Evolutionary conservation across 2,888 invertebrate genomes (phyloP), one percentile per base, ranked within the genome.

Genomic region (Xylota sylvarum): DNA sequence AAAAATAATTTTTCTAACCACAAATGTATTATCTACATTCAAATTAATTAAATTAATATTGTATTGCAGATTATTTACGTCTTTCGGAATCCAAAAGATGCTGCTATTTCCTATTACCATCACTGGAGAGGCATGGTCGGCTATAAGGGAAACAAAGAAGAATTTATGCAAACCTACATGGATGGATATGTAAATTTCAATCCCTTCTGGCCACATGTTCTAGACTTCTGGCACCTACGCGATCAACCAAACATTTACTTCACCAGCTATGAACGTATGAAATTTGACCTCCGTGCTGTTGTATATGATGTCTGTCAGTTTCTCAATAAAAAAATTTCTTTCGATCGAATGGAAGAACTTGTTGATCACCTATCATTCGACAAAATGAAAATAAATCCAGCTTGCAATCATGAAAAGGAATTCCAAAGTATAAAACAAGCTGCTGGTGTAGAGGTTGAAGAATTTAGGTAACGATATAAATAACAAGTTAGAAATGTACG

Each of bases 71-170:
- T 97, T 48, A 94, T 98, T 70, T 97, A 97, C 89, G 95, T 97
- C 0, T 96, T 96, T 2, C 94, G 98, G 87, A 97, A 98, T 92
- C 97, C 97, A 0, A 96, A 97, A 91, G 97, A 97, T 91, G 96
- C 97, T 0, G 95, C 95, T 0, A 95, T 97, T 0, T 97, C 97
- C 0, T 97, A 95, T 91, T 97, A 95, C 89, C 95, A 97, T 91
- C 94, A 92, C 77, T 91, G 90, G 91, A 89, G 90, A 0, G 90
- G 91, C 43, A 91, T 92, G 90, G 90, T 91, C 19, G 91, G 91
- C 19, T 91, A 91, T 62, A 88, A 90, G 72, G 91, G 91, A 69
- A 89, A 89, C 27, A 91, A 91, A 70, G 88, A 90, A 30, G 90
- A 91, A 27, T 92, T 91, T 35, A 89, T 92, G 88, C 90, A 90